These are phyloP conservation scores for Tachina grossa DNA, from an alignment of 2,888 invertebrate genomes.

Conservation along the genomic window DNA sequence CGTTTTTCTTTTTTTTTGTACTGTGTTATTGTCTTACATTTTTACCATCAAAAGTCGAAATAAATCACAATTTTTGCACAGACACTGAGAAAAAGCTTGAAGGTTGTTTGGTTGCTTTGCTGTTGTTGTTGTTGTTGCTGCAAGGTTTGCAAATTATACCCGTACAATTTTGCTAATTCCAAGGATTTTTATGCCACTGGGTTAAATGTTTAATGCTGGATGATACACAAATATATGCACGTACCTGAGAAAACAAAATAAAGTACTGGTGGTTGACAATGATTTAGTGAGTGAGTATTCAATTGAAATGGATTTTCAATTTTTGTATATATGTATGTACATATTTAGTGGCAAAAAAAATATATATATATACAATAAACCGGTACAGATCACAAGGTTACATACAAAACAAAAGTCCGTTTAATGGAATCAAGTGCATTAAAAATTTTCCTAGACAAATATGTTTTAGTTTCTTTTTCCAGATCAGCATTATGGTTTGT, in stretches of 20 bases:
- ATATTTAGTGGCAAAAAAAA: neutral
- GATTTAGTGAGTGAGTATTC: conserved; percentile 24
- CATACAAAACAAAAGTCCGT: too few species aligned
- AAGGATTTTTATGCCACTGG: conserved; percentile 43
- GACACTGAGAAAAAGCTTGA: neutral
- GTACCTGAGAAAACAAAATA: neutral
- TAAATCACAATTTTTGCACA: conserved; percentile 43
- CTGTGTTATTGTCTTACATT: conserved; percentile 14
- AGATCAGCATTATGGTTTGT: too few species aligned
- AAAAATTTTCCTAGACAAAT: too few species aligned
- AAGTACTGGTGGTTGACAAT: neutral
- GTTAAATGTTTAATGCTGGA: conserved; percentile 30
- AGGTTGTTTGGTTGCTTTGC: conserved; percentile 13
- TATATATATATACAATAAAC: neutral
- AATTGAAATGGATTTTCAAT: conserved; percentile 37
- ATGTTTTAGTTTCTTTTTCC: too few species aligned
- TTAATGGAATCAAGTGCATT: too few species aligned
- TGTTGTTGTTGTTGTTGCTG: conserved; percentile 21
- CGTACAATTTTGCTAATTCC: conserved; percentile 38
- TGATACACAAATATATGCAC: neutral
- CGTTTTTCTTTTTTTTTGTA: neutral
- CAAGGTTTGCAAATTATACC: conserved; percentile 53
- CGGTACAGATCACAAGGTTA: conserved; percentile 10
- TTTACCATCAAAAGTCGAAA: conserved; percentile 57
- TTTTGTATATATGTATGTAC: neutral